Conservation (phyloP, 1,140 invertebrate species). For the Pseudomyrmex cubaensis region DNA sequence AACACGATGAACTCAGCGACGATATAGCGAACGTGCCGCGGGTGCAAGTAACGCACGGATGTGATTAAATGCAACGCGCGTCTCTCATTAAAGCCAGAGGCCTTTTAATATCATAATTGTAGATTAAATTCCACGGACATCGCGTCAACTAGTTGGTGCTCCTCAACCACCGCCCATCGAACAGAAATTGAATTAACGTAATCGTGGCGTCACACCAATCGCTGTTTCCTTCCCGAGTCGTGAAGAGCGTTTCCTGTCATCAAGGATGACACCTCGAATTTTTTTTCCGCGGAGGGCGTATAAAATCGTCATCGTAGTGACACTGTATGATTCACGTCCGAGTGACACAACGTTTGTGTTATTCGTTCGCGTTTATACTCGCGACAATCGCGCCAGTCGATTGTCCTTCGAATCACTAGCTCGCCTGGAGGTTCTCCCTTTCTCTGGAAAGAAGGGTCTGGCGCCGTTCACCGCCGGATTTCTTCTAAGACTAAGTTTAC, state of each 20-base stretch:
- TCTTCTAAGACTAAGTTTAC: not conserved
- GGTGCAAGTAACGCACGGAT: constrained; percentile 4
- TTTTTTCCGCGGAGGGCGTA: not conserved
- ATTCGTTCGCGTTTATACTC: not conserved
- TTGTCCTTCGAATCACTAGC: constrained; percentile 35
- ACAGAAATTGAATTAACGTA: constrained; percentile 9
- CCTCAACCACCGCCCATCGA: not conserved
- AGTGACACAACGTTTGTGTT: constrained; percentile 2
- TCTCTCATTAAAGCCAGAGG: constrained; percentile 29
- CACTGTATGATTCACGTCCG: constrained; percentile 15
- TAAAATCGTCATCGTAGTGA: not conserved
- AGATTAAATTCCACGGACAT: constrained; percentile 56
- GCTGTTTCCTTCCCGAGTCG: not conserved
- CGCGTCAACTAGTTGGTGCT: constrained; percentile 31
- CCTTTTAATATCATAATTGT: constrained; percentile 52
- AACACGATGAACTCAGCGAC: constrained; percentile 14
- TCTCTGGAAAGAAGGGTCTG: not conserved
- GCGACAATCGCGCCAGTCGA: not conserved
- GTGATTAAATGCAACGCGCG: constrained; percentile 54
- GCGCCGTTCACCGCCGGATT: not conserved
- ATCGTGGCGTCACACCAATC: not conserved
- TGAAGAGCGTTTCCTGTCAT: not conserved
- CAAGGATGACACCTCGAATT: not conserved
- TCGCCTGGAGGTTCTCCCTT: not conserved
- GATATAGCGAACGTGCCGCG: not conserved